phyloP scores from a whole-genome alignment of 2,888 invertebrate species.

The Hedychridium roseum region DNA sequence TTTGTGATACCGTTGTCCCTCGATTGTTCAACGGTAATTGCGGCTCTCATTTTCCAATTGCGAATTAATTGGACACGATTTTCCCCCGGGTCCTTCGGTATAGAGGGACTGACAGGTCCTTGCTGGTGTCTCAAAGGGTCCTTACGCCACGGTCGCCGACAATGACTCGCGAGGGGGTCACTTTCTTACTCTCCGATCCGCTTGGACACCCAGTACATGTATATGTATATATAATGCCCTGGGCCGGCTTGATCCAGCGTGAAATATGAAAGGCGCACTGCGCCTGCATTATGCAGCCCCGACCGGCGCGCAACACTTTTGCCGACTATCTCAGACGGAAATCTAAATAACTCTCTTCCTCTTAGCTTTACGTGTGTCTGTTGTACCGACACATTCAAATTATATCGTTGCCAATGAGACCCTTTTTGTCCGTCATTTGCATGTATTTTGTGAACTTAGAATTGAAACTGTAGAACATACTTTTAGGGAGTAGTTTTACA shows the following conservation, averaged over 20 bases:
- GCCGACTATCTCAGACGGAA: constrained; percentile 21
- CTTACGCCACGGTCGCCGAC: neutral
- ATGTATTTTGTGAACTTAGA: too few species aligned
- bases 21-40: constrained; percentile 9
- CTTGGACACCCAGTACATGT: neutral
- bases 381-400: too few species aligned
- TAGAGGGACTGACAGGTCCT: neutral
- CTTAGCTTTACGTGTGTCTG: constrained; percentile 12
- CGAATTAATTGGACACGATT: constrained; percentile 13
- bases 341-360: constrained; percentile 27
- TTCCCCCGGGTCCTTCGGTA: neutral
- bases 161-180: neutral
- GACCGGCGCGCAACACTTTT: constrained; percentile 9
- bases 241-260: constrained; percentile 13
- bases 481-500: too few species aligned
- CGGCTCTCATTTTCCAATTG: constrained; percentile 8
- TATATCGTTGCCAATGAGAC: too few species aligned
- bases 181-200: constrained; percentile 10
- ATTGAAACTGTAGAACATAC: too few species aligned
- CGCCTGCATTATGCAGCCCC: constrained; percentile 20
- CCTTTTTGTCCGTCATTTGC: too few species aligned
- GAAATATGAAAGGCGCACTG: constrained; percentile 17
- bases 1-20: too few species aligned
- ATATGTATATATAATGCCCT: too few species aligned
- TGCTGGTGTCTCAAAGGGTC: too few species aligned